These are phyloP conservation scores for Anguilla pacifica DNA, from an alignment of 2,797 vertebrate genomes.

Conservation along the genomic window DNA sequence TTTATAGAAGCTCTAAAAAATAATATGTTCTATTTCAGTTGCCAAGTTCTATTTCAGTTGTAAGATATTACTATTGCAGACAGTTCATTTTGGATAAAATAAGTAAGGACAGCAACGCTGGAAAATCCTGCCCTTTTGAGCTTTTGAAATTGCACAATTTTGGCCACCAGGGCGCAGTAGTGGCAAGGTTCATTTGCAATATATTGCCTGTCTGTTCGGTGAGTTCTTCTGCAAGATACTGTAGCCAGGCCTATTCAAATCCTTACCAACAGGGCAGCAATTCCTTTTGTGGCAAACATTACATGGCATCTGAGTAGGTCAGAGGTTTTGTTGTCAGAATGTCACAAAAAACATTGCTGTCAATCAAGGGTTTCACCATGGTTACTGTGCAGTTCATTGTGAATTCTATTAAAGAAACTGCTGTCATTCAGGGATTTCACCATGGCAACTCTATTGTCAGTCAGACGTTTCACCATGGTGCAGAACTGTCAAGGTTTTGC, in stretches of 20 bases:
- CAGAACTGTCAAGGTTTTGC: background rate
- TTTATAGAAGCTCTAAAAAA: no score
- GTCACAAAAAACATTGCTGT: background rate
- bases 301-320: background rate
- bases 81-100: no score
- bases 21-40: no score
- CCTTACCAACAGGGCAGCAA: background rate
- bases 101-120: background rate
- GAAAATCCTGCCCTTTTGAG: background rate
- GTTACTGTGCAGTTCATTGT: background rate
- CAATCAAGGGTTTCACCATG: slow-evolving; percentile 1
- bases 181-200: background rate
- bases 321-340: background rate
- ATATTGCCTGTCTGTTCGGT: background rate
- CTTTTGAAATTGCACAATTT: background rate
- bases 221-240: background rate
- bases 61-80: background rate
- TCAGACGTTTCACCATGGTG: background rate
- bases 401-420: background rate
- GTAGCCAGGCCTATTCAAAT: background rate
- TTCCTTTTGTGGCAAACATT: background rate
- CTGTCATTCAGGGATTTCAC: background rate
- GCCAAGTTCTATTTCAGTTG: background rate
- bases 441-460: background rate
- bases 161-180: slow-evolving; percentile 30